Evolutionary conservation across 2,888 invertebrate genomes (phyloP), one percentile per base, ranked within the genome.

Genomic region (Chesias legatella): DNA sequence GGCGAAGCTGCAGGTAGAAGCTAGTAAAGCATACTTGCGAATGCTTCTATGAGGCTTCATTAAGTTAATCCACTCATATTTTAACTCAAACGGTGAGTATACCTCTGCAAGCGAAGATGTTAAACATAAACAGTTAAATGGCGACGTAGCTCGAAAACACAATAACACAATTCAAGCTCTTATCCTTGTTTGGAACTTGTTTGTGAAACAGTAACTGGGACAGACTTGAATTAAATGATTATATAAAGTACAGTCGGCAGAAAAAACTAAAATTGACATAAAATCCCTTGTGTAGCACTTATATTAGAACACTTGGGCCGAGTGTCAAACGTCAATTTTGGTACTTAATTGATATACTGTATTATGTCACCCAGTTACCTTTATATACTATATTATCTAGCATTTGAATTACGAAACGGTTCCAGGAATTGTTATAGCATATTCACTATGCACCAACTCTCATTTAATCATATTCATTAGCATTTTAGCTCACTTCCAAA

Each of bases 381-480:
- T n/a, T n/a, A n/a, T n/a, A n/a, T n/a, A n/a, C n/a, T 17, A 2
- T 17, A 17, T 17, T 17, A 3, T 17, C 3, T 17, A 17, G 5
- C 13, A 17, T 17, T 17, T n/a, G n/a, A n/a, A n/a, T n/a, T n/a
- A n/a, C n/a, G n/a, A n/a, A n/a, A n/a, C n/a, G 13, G 3, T 17
- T 2, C 13, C 3, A 17, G 13, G 3, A 5, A 17, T 17, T 17
- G 13, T 5, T 17, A 17, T 17, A 17, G 13, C 2, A 2, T 3
- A 17, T 17, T 2, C 13, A 17, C 13, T 17, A 17, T 17, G 13
- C n/a, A 17, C 3, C 13, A 33, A 33, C 24, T 33, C 9, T 10
- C 23, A 24, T 74, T 69, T 64, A 69, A 73, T 79, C 79, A 78
- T 77, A 74, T 72, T 71, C 73, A 56, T 66, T 54, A 69, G 73